Evolutionary conservation across 37 sponge, comb jelly and placozoan species (phyloP).

Genomic region (Amphimedon queenslandica): DNA sequence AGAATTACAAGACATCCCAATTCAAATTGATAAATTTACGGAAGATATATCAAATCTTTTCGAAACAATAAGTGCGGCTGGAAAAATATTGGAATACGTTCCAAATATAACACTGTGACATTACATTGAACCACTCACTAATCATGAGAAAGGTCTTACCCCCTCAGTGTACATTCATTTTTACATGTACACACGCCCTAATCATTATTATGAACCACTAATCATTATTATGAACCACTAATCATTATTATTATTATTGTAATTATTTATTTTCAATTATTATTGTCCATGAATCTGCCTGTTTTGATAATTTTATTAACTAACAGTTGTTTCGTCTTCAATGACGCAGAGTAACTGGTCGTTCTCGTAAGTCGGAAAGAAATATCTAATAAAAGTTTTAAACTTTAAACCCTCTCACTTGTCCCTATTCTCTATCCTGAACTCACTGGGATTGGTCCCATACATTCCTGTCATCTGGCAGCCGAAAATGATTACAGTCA

Average conservation of each 20-base stretch:
- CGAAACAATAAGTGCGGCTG: neutral
- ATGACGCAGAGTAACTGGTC: constrained; percentile 57
- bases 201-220: no score
- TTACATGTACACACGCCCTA: no score
- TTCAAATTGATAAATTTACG: neutral
- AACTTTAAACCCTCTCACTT: neutral
- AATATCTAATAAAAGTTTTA: constrained; percentile 45
- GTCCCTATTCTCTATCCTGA: neutral
- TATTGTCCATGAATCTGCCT: no score
- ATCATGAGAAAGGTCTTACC: no score
- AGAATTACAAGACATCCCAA: neutral
- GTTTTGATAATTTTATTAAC: no score
- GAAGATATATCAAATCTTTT: neutral
- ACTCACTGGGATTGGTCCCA: constrained; percentile 79
- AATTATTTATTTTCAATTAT: no score
- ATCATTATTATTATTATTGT: no score
- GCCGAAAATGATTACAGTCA: constrained; percentile 22
- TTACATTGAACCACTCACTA: no score
- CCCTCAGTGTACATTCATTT: no score
- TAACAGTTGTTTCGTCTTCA: constrained; percentile 48
- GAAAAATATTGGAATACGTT: constrained; percentile 9
- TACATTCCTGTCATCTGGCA: constrained; percentile 32
- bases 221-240: no score
- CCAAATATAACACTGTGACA: no score
- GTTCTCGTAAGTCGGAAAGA: constrained; percentile 79